Base-by-base conservation (phyloP, 2,888 invertebrate species). In the Chalcis sispes region DNA sequence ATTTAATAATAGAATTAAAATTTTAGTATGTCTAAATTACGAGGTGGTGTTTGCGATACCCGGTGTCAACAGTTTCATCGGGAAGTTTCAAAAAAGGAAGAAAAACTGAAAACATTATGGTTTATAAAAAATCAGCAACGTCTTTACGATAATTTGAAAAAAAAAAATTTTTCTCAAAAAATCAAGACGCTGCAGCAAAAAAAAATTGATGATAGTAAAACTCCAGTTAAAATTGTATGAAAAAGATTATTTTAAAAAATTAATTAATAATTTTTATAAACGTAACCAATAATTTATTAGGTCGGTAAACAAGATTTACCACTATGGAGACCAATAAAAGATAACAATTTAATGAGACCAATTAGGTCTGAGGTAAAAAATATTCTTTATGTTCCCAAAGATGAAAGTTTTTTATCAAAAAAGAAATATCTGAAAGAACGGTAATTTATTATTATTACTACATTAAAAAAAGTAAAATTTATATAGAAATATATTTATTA, bases 61-160 rank as follows among this genome's bases (percentile, higher is more conserved):
- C 82, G 85, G 20, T 84, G 85, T 72, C 87, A 87, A 71, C 79
- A 83, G 66, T 86, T 86, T 79, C 79, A 79, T n/a, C 79, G 75
- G 2, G 84, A 84, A 61, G 75, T 79, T n/a, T 78, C 81, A 42
- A 78, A 77, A 42, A 86, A 82, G 7, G 85, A 85, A 72, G 81
- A 84, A 23, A 66, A 64, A 10, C 54, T 83, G 18, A 82, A 85
- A 54, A 84, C 81, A 3, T 82, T 75, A 56, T 88, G 88, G 88
- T 88, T 86, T 61, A 25, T 84, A 27, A 82, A 81, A 69, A 86
- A 88, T 77, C 80, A 82, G 65, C 79, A 87, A 27, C 82, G 81
- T 46, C 77, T 88, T 20, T 77, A 86, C 61, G 83, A 85, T 10
- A 76, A 76, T 52, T 29, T 76, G 7, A 66, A 15, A 3, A 32